Percentiles rank a stretch among this genome's conserved stretches.
These are phyloP conservation scores for Albula glossodonta DNA, from an alignment of 2,113 vertebrate genomes.

Conservation along the genomic window DNA sequence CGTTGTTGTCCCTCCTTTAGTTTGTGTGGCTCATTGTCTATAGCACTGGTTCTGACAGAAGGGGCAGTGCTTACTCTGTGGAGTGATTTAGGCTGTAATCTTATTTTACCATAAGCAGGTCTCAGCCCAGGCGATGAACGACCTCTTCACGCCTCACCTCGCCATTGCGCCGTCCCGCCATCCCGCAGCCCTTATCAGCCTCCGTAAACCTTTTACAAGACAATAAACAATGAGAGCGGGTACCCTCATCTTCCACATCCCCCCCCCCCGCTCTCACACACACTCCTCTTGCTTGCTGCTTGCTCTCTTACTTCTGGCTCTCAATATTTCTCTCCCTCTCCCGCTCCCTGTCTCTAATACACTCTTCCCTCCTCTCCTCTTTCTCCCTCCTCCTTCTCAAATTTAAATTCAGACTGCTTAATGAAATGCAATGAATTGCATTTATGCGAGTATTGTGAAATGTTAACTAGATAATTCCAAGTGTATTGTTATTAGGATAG, in stretches of 20 bases:
- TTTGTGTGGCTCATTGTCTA: neutral
- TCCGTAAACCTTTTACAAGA: constrained; percentile 38
- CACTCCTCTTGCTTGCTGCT: neutral
- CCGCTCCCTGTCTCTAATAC: neutral
- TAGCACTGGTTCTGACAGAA: neutral
- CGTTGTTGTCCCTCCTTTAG: neutral
- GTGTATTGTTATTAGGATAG: too few relatives aligned
- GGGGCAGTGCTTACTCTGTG: neutral
- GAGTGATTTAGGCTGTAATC: constrained; percentile 30
- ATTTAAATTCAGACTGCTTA: neutral
- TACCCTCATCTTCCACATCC: neutral
- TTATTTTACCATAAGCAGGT: constrained; percentile 47
- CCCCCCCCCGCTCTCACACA: neutral
- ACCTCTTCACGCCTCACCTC: constrained; percentile 25
- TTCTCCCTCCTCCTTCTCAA: neutral
- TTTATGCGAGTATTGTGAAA: neutral
- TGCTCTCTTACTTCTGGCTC: neutral
- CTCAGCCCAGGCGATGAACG: constrained; percentile 35
- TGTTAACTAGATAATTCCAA: neutral
- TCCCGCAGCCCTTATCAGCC: constrained; percentile 42
- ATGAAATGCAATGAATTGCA: neutral
- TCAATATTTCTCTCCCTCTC: neutral
- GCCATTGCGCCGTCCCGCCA: neutral
- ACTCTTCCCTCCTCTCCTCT: neutral
- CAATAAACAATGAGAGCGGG: constrained; percentile 29